These are phyloP conservation scores for Peromyscus maniculatus DNA, from an alignment of 2,113 vertebrate species.

Conservation along the genomic window DNA sequence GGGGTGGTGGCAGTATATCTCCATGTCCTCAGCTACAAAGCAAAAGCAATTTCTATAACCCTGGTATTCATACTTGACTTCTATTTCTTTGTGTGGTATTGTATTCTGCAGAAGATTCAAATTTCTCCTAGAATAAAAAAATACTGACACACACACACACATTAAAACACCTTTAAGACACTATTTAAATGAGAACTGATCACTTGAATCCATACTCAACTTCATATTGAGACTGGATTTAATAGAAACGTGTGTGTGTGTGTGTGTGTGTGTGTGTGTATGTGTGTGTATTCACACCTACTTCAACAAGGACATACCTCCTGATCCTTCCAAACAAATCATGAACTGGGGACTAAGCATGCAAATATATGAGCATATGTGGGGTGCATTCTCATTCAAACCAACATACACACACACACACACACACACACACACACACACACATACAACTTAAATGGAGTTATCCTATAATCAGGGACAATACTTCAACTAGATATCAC, in stretches of 20 bases:
- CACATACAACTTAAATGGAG: background rate
- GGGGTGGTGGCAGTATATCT: background rate
- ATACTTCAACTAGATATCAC: background rate
- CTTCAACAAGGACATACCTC: no score
- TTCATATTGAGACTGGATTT: background rate
- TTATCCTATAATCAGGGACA: background rate
- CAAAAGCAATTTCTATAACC: background rate
- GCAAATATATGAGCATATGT: no score
- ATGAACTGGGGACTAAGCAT: no score
- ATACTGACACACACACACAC: background rate
- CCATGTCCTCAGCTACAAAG: background rate
- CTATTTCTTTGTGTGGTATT: background rate
- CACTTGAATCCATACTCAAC: background rate
- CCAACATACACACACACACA: no score
- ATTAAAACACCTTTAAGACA: background rate
- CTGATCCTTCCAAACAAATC: no score
- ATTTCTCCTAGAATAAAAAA: slow-evolving; percentile 17
- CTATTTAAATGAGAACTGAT: background rate
- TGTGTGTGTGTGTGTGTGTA: no score
- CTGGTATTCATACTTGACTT: background rate
- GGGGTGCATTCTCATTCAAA: no score
- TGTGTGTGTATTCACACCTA: no score
- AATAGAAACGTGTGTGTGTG: background rate
- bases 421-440: no score
- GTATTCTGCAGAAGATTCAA: background rate